phyloP scores from a whole-genome alignment of 2,888 invertebrate genomes.

The Pseudococcus jackbeardsleyi region DNA sequence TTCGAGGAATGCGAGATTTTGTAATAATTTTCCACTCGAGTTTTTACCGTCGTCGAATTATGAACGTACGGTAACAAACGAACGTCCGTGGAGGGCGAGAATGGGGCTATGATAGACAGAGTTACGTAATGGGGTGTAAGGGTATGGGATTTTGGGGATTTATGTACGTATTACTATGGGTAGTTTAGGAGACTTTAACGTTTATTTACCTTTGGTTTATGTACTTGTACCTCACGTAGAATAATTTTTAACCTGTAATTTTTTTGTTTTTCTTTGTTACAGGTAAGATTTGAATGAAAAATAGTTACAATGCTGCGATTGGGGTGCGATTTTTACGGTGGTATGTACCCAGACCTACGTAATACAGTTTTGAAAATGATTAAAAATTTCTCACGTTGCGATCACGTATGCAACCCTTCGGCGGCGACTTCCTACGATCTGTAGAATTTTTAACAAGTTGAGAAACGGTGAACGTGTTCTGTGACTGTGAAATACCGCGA shows the following conservation, averaged over 20 bases:
- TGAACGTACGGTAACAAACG: background rate
- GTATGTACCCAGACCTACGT: background rate
- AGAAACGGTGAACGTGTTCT: no score
- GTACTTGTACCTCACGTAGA: background rate
- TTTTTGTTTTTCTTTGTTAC: background rate
- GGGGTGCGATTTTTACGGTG: background rate
- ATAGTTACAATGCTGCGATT: background rate
- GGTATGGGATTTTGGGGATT: background rate
- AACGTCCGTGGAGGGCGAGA: no score
- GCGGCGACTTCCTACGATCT: no score
- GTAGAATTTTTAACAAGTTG: no score
- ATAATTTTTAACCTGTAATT: background rate
- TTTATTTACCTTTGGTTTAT: background rate
- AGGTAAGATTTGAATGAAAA: background rate
- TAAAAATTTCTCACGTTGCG: background rate
- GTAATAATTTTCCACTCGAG: slow-evolving; percentile 45
- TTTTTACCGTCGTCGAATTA: background rate
- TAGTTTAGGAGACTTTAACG: background rate
- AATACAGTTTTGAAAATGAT: background rate
- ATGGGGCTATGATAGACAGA: background rate
- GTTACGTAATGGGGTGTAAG: background rate
- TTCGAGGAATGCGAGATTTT: slow-evolving; percentile 29
- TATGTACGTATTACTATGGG: background rate
- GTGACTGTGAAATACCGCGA: background rate
- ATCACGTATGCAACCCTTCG: background rate